Evolutionary conservation across 2,797 vertebrate genomes (phyloP), one percentile per base, ranked within the genome.

Genomic region (Microchirus variegatus): DNA sequence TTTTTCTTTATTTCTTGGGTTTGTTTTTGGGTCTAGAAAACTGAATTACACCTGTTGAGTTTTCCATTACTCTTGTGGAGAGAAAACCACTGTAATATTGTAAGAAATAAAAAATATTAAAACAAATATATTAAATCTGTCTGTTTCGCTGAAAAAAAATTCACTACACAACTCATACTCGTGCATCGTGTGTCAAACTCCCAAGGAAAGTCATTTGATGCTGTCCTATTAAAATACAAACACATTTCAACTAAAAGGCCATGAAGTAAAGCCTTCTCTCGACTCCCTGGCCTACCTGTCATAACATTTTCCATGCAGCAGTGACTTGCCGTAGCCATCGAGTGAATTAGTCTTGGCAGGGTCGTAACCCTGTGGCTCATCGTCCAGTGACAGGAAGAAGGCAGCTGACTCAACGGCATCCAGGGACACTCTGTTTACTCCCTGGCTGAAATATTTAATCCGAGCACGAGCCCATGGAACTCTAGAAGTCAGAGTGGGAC

Each of bases 221-320:
- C 31, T 31, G 7, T 31, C 31, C 31, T 4, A 31, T 1, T 31
- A 43, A 47, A 26, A 45, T 1, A 42, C 3, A 42, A 42, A 42
- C 7, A 42, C 41, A 42, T 40, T 40, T 11, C 10, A 40, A 16
- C 0, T 44, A 9, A 44, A 16, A n/a, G 26, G 10, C 16, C 16
- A 18, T 22, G 3, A 22, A 3, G 14, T 1, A 12, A 48, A 37
- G 17, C 4, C 42, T 17, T 45, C 15, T 10, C 3, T 15, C 4
- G 10, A 55, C 35, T 31, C 19, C 9, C 36, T 19, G 26, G 18
- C 64, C 3, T 60, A 90, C 96, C 97, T 95, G 93, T 98, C 94
- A 2, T 94, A 94, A 84, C 97, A 98, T 70, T 90, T 94, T n/a
- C 97, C 97, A 0, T 98, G 97, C 54, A 98, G 93, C 62, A 99